A percentile compares a stretch with the other conserved stretches of the same genome.
These are phyloP conservation scores for Gavia stellata DNA, from an alignment of 2,113 vertebrate species.

Conservation along the genomic window DNA sequence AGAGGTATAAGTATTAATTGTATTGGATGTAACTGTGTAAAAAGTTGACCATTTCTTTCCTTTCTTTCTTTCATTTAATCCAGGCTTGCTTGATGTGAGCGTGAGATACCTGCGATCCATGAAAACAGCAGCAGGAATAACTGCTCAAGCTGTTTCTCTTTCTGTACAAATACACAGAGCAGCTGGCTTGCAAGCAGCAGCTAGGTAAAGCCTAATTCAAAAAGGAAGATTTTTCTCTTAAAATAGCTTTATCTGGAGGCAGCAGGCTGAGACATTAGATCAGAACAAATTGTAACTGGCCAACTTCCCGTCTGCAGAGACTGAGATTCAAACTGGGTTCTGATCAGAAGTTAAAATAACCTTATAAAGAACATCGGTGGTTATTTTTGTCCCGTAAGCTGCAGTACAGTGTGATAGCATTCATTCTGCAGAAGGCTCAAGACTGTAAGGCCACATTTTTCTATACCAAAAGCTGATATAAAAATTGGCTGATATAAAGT, in stretches of 20 bases:
- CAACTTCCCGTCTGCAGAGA: not conserved
- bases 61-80: not conserved
- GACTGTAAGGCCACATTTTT: not conserved
- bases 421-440: not conserved
- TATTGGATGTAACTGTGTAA: not conserved
- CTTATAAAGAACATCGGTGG: not conserved
- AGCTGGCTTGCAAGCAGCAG: slow-evolving; percentile 89
- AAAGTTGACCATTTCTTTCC: not conserved
- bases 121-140: slow-evolving; percentile 58
- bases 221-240: not conserved
- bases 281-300: not conserved
- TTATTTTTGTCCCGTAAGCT: not conserved
- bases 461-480: not conserved
- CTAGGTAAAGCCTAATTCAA: slow-evolving; percentile 74
- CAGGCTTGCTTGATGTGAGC: slow-evolving; percentile 87
- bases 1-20: fast-evolving
- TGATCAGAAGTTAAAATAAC: not conserved
- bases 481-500: not conserved
- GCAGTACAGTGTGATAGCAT: not conserved
- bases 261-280: not conserved
- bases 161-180: slow-evolving; percentile 85
- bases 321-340: not conserved
- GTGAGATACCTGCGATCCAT: slow-evolving; percentile 79
- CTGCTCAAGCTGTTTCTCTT: slow-evolving; percentile 75
- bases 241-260: not conserved